A percentile compares a stretch with the other conserved stretches of the same genome.
Conservation (phyloP, 2,113 vertebrate species). For the Sinocyclocheilus rhinocerous region DNA sequence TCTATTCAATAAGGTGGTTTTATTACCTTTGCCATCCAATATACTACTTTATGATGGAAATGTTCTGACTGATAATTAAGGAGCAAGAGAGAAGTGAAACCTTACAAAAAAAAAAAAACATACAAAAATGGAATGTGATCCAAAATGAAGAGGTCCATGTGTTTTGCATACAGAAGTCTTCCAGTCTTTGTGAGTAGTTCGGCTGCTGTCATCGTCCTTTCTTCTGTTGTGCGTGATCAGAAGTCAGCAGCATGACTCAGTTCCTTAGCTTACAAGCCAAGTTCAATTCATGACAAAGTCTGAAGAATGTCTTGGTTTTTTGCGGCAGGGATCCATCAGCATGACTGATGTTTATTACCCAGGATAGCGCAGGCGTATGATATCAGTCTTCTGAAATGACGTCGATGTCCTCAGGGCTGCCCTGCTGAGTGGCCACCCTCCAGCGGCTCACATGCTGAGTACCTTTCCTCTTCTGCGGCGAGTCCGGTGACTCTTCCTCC, state of each 20-base stretch:
- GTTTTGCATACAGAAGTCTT: conserved; percentile 56
- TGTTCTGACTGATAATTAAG: conserved; percentile 28
- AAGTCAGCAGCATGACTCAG: conserved; percentile 18
- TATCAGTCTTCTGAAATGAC: conserved; percentile 77
- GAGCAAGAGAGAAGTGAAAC: background rate
- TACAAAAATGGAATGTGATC: conserved; percentile 10
- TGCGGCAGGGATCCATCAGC: conserved; percentile 10
- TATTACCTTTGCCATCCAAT: conserved; percentile 6
- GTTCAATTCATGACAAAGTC: conserved; percentile 31
- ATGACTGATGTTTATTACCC: conserved; percentile 20
- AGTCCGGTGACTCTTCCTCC: conserved; percentile 79
- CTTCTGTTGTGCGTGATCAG: conserved; percentile 4
- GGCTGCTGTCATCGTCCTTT: conserved; percentile 24
- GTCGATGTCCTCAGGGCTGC: conserved; percentile 73
- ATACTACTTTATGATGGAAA: conserved; percentile 39
- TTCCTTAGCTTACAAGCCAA: conserved; percentile 46
- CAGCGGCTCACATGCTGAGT: conserved; percentile 79
- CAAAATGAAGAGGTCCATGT: conserved; percentile 49
- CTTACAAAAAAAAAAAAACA: conserved; percentile 5
- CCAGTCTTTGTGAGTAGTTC: conserved; percentile 34
- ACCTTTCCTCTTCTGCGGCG: conserved; percentile 79
- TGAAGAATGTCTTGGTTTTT: conserved; percentile 12
- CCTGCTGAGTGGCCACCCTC: conserved; percentile 77
- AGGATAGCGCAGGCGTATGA: background rate
- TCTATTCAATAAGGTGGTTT: conserved; percentile 28